Evolutionary conservation across 2,888 invertebrate species (phyloP).

Genomic region (Mythimna vitellina): DNA sequence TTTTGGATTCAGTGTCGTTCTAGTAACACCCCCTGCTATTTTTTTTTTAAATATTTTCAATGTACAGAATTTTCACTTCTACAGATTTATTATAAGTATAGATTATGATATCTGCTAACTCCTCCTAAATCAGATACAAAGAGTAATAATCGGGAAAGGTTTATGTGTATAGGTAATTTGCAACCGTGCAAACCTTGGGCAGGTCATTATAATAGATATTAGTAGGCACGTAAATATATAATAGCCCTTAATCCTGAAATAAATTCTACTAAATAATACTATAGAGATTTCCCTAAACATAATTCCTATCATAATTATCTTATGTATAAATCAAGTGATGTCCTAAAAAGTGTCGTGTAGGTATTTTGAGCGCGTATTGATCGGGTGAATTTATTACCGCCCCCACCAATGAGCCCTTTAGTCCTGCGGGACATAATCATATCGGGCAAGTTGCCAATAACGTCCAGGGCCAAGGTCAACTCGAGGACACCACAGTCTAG

Average conservation of each 20-base stretch:
- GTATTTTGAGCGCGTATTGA: conserved; percentile 48
- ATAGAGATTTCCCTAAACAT: background rate
- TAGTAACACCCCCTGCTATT: no score
- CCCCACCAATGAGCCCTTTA: conserved; percentile 55
- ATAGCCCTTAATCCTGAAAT: background rate
- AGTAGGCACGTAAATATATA: background rate
- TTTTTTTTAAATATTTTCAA: no score
- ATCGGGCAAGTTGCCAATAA: conserved; percentile 75
- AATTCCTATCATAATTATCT: background rate
- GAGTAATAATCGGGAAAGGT: no score
- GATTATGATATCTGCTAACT: no score
- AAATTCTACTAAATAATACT: background rate
- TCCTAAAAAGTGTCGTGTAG: conserved; percentile 17
- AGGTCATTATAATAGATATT: no score
- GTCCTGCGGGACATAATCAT: conserved; percentile 64
- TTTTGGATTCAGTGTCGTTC: no score
- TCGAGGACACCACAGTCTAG: conserved; percentile 57
- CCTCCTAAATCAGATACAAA: no score
- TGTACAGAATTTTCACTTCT: no score
- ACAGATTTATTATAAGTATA: no score
- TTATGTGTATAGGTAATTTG: no score
- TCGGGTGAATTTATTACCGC: conserved; percentile 49
- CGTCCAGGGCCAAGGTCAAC: conserved; percentile 59
- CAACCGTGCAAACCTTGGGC: no score
- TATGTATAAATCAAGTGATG: conserved; percentile 28